Evolutionary conservation across 2,113 vertebrate species (phyloP), one percentile per base, ranked within the genome.

Genomic region (Panurus biarmicus): DNA sequence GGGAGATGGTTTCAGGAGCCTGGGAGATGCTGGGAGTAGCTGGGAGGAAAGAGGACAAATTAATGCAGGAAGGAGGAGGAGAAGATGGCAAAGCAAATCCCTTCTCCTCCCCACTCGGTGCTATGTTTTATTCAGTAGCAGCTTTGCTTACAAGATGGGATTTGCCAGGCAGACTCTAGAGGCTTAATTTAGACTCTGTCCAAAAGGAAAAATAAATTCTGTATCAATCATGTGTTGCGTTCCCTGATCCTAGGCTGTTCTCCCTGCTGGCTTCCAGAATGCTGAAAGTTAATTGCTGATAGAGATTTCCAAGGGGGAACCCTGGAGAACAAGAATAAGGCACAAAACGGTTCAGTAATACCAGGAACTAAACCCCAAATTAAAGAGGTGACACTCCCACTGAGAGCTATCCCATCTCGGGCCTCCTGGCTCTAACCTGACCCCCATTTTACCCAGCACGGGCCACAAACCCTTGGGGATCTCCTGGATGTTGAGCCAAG

Each of bases 11-110:
- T 97, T 99, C 99, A 1, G 99, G 99, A 35, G 98, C 98, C 90
- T 99, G 99, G n/a, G 98, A 97, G 91, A 99, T 99, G 86, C 98
- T 97, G 8, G 99, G 99, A 50, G 98, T 98, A 58, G 98, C 99
- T 99, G 95, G 44, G 81, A 95, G 57, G 58, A 84, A 70, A 50
- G 51, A 42, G 72, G 56, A 53, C 28, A 60, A 91, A 87, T 95
- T 78, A 90, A 83, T 23, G 40, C 8, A 10, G 51, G 69, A 74
- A 90, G 90, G 76, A 95, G 95, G 93, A 93, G 87, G 76, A 87
- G 84, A 81, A 81, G 36, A 87, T 15, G 73, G 93, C 79, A 81
- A 42, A 88, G 72, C 79, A 94, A 95, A 94, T 96, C 65, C 95
- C 83, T 96, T 94, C 94, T 95, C 95, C 96, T 93, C 94, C 94